Evolutionary conservation across 2,797 vertebrate genomes (phyloP).

Genomic region (Neostethus bicornis): DNA sequence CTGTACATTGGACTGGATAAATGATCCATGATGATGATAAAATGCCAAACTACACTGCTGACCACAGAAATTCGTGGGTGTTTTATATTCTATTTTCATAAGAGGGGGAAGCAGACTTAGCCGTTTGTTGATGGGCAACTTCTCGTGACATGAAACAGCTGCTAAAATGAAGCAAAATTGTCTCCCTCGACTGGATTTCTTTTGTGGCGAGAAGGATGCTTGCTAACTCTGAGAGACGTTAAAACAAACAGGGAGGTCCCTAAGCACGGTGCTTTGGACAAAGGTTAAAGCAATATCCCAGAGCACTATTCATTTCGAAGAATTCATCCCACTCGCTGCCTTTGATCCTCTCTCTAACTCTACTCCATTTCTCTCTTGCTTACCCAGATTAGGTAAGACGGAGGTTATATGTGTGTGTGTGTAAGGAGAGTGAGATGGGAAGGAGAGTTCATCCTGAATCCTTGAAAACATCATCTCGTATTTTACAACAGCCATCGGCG

Average conservation of each 20-base stretch:
- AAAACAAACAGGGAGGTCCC: conserved; percentile 83
- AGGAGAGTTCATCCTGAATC: conserved; percentile 45
- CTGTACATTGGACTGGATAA: conserved; percentile 68
- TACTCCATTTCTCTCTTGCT: conserved; percentile 57
- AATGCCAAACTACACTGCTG: conserved; percentile 58
- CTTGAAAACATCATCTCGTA: conserved; percentile 51
- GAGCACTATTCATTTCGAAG: conserved; percentile 78
- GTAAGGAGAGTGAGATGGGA: conserved; percentile 15
- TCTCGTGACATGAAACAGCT: conserved; percentile 55
- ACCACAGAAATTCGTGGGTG: conserved; percentile 50
- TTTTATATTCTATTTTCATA: conserved; percentile 41
- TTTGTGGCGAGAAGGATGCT: conserved; percentile 62
- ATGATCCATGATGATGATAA: conserved; percentile 55
- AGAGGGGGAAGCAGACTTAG: conserved; percentile 37
- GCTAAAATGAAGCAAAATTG: conserved; percentile 41
- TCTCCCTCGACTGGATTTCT: conserved; percentile 63
- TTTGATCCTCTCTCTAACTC: conserved; percentile 74
- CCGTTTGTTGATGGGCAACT: conserved; percentile 36
- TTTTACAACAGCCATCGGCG: conserved; percentile 33
- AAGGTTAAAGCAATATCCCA: conserved; percentile 84
- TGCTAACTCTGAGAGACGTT: conserved; percentile 74
- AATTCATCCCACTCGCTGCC: conserved; percentile 72
- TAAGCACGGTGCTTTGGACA: conserved; percentile 75
- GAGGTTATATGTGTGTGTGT: conserved; percentile 43
- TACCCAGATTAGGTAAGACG: conserved; percentile 58